Evolutionary conservation across 1,140 invertebrate species (phyloP), one percentile per base, ranked within the genome.

Genomic region (Lordiphosa stackelbergi): DNA sequence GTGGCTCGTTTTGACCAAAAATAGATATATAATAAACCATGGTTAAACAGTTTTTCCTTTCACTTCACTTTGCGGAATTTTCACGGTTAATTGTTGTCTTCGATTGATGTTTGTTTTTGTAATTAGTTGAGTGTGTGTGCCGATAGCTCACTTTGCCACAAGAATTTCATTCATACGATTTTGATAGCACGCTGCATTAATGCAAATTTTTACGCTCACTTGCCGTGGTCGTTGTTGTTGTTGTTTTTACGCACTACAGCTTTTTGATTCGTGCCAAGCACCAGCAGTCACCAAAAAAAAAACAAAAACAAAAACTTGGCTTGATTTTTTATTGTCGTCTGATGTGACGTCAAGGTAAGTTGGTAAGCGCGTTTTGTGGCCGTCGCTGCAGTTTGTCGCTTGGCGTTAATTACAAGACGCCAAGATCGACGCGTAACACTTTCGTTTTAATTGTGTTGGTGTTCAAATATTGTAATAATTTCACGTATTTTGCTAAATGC

Each of bases 11-110:
- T n/a, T 65, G 70, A 19, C 73, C 73, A 59, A 87, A 85, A 10
- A 85, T 69, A 16, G 83, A 63, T 63, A 87, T 87, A 22, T 74
- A 85, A 57, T 87, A 87, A 16, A 87, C 85, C 85, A 87, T 87
- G 52, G 46, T 56, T 43, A 41, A 43, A 37, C 16, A 38, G 28
- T 54, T 66, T 38, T 41, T 56, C 34, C 51, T 38, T 24, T 57
- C 9, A 34, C 28, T 53, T 40, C 22, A 42, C 48, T 56, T 37
- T 60, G 16, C 41, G 41, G 24, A 54, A 51, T 68, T 71, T 69
- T 59, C 59, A 54, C 65, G 61, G 66, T 56, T 69, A 69, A 69
- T 66, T 43, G 22, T 11, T 43, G 22, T 11, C 11, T n/a, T 24
- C 6, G 4, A 28, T 28, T 11, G 28, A 40, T 83, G 72, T 83